Conservation (phyloP, 2,113 vertebrate genomes). For the Syngnathus typhle region DNA sequence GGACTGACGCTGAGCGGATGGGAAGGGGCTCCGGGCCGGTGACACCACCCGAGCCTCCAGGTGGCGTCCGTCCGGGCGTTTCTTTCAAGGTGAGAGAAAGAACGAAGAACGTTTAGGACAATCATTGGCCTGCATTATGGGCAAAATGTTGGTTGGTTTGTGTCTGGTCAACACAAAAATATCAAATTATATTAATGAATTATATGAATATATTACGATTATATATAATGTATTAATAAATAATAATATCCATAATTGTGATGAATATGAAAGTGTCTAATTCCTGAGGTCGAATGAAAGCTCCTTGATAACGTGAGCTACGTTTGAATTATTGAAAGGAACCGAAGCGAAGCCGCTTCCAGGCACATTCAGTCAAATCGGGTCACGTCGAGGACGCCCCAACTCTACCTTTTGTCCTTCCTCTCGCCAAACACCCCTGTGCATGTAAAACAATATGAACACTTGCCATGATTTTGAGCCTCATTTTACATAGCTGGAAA, state of each 20-base stretch:
- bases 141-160: too few species aligned
- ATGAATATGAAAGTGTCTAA: neutral
- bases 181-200: too few species aligned
- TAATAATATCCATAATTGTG: too few species aligned
- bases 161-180: too few species aligned
- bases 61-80: conserved; percentile 56
- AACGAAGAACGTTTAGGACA: neutral
- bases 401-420: neutral
- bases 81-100: conserved; percentile 20
- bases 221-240: too few species aligned
- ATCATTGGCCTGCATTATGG: too few species aligned
- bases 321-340: conserved; percentile 21
- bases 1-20: conserved; percentile 58
- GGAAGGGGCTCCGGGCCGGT: conserved; percentile 44
- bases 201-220: too few species aligned
- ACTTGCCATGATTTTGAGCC: too few species aligned
- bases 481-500: neutral
- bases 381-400: conserved; percentile 2
- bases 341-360: conserved; percentile 2
- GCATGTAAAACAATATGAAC: neutral
- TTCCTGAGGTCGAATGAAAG: neutral
- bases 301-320: conserved; percentile 15
- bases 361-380: conserved; percentile 15
- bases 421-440: neutral
- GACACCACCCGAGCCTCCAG: conserved; percentile 47